Conservation (phyloP, 2,113 vertebrate genomes). For the Neodon shergylaensis region DNA sequence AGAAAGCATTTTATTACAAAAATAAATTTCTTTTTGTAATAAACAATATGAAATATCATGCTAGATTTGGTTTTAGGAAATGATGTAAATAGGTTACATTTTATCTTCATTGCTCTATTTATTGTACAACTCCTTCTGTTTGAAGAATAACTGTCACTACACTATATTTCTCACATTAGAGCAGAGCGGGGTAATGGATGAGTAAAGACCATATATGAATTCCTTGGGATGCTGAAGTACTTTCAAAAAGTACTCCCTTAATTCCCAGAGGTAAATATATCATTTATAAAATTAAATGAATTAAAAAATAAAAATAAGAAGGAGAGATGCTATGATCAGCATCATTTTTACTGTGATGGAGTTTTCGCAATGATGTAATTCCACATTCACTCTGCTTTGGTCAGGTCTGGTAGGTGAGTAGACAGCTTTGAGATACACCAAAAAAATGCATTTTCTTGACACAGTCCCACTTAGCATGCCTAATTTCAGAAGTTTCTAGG, state of each 20-base stretch:
- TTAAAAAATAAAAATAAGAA: background rate
- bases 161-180: background rate
- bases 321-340: background rate
- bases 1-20: background rate
- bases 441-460: background rate
- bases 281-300: background rate
- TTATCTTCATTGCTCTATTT: background rate
- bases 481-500: background rate
- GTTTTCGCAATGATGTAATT: background rate
- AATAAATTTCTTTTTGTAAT: background rate
- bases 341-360: background rate
- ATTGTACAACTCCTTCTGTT: background rate
- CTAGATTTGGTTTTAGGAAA: background rate
- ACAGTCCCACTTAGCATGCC: background rate
- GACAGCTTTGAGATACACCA: background rate
- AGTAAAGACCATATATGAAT: background rate
- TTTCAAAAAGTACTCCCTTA: background rate
- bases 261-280: background rate
- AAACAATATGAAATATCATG: background rate
- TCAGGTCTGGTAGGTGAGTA: background rate
- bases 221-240: background rate
- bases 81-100: background rate
- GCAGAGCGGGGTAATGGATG: background rate
- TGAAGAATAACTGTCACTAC: background rate
- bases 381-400: background rate